Evolutionary conservation across 2,888 invertebrate species (phyloP).

Genomic region (Vanessa cardui): DNA sequence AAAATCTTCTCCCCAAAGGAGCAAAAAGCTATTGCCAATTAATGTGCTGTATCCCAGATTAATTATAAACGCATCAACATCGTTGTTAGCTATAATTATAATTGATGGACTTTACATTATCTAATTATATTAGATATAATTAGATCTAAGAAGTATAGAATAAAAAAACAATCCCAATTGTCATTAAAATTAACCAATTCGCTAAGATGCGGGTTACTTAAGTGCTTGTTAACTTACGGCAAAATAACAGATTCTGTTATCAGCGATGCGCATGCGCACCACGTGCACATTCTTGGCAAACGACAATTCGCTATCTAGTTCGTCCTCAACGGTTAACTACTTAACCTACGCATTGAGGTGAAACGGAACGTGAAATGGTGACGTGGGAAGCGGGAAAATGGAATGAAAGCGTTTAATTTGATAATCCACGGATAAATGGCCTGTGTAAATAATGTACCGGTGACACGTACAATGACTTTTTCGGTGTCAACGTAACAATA

Average conservation of each 20-base stretch:
- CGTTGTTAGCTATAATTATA: too few relatives aligned
- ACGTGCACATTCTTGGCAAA: slow-evolving; percentile 5
- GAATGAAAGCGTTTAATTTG: neutral
- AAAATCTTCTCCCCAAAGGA: too few relatives aligned
- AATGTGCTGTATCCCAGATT: too few relatives aligned
- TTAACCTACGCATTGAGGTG: slow-evolving; percentile 40
- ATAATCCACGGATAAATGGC: slow-evolving; percentile 6
- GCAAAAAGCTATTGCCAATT: too few relatives aligned
- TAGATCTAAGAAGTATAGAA: too few relatives aligned
- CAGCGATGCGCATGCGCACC: slow-evolving; percentile 1
- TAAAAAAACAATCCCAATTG: too few relatives aligned
- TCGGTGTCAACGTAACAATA: too few relatives aligned
- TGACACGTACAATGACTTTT: too few relatives aligned
- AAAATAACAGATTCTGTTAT: neutral
- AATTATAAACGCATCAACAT: too few relatives aligned
- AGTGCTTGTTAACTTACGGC: neutral
- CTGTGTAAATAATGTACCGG: neutral
- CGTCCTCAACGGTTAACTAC: slow-evolving; percentile 38
- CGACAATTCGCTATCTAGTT: slow-evolving; percentile 16
- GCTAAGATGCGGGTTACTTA: neutral
- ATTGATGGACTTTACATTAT: too few relatives aligned
- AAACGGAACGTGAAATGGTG: slow-evolving; percentile 54
- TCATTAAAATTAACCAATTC: neutral
- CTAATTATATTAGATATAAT: too few relatives aligned
- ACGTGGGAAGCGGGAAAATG: slow-evolving; percentile 58